phyloP scores from a whole-genome alignment of 2,113 vertebrate species.

The Ciconia stormi region DNA sequence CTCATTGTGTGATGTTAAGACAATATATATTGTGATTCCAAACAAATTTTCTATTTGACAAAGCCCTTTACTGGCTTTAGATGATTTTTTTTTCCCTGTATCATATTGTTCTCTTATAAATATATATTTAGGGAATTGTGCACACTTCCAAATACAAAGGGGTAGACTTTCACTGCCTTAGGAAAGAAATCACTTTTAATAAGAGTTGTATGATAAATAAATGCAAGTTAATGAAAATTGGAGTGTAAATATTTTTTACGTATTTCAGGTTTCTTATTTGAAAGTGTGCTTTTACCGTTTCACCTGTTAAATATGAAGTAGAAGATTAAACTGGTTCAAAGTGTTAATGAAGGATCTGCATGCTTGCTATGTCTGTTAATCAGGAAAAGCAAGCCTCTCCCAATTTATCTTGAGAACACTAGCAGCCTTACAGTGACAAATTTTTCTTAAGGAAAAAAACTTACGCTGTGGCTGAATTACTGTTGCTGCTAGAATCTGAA shows the following conservation, averaged over 20 bases:
- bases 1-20: constrained; percentile 67
- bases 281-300: constrained; percentile 72
- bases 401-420: constrained; percentile 64
- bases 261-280: constrained; percentile 72
- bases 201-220: constrained; percentile 74
- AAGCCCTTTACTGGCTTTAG: constrained; percentile 69
- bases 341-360: constrained; percentile 71
- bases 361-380: constrained; percentile 62
- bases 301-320: constrained; percentile 71
- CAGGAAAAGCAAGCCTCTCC: constrained; percentile 68
- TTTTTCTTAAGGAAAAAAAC: constrained; percentile 30
- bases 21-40: constrained; percentile 71
- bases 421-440: constrained; percentile 54
- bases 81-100: constrained; percentile 67
- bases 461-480: constrained; percentile 50
- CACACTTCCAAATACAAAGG: constrained; percentile 72
- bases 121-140: constrained; percentile 66
- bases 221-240: constrained; percentile 70
- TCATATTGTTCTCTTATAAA: constrained; percentile 72
- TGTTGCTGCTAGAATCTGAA: constrained; percentile 60
- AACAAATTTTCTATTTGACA: constrained; percentile 70
- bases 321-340: constrained; percentile 48
- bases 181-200: constrained; percentile 73
- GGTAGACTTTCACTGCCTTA: constrained; percentile 73
- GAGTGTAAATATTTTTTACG: constrained; percentile 76